A percentile compares a stretch with the other conserved stretches of the same genome.
Evolutionary conservation across 2,113 vertebrate species (phyloP).

Genomic region (Corvus cornix): DNA sequence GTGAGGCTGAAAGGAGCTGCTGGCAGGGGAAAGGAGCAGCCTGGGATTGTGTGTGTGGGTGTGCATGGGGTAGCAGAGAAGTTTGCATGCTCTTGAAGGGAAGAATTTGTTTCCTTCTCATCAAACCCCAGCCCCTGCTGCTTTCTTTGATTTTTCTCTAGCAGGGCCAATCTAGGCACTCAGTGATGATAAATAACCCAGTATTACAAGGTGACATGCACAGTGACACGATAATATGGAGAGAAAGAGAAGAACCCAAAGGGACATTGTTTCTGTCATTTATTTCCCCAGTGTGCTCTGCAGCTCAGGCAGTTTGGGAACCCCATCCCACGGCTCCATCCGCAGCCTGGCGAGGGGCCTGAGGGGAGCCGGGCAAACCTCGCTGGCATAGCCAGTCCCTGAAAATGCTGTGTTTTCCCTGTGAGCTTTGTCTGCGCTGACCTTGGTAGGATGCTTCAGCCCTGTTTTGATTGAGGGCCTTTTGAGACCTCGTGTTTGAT

Average conservation of each 20-base stretch:
- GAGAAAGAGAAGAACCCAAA: slow-evolving; percentile 30
- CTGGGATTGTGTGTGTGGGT: not conserved
- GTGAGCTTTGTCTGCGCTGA: not conserved
- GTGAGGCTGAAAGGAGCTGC: slow-evolving; percentile 23
- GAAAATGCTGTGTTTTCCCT: not conserved
- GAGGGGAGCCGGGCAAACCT: not conserved
- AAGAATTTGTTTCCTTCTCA: slow-evolving; percentile 44
- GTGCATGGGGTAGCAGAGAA: not conserved
- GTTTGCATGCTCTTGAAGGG: not conserved
- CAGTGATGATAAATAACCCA: slow-evolving; percentile 58
- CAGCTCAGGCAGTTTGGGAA: not conserved
- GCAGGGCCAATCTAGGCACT: slow-evolving; percentile 22
- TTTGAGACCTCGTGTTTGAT: not conserved
- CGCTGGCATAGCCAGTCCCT: not conserved
- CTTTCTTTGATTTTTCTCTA: slow-evolving; percentile 59
- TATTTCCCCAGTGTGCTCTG: not conserved
- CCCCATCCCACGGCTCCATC: not conserved
- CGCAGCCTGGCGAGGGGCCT: not conserved
- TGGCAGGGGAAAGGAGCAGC: not conserved
- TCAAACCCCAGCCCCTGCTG: slow-evolving; percentile 33
- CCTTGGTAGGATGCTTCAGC: not conserved
- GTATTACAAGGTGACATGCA: slow-evolving; percentile 46
- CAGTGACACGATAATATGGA: not conserved
- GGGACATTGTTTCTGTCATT: not conserved
- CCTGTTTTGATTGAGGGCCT: not conserved